Conservation (phyloP, 1,140 invertebrate species). For the Heliconius nattereri region DNA sequence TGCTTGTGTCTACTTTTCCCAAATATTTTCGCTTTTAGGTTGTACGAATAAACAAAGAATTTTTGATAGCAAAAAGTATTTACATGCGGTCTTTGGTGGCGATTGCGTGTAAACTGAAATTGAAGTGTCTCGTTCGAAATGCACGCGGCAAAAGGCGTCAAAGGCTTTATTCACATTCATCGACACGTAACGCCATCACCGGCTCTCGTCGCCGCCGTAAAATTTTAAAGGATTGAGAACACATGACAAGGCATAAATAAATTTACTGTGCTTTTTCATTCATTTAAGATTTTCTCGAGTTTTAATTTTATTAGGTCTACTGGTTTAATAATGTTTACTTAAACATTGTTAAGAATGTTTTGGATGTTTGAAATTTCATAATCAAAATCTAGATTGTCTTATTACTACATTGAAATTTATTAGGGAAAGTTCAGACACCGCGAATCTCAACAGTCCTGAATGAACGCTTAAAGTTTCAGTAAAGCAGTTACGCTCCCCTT, state of each 20-base stretch:
- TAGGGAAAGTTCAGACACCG: slow-evolving; percentile 69
- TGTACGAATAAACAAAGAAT: slow-evolving; percentile 25
- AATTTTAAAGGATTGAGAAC: slow-evolving; percentile 54
- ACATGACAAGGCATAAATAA: slow-evolving; percentile 44
- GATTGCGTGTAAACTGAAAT: slow-evolving; percentile 70
- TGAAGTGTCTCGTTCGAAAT: slow-evolving; percentile 72
- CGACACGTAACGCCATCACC: slow-evolving; percentile 64
- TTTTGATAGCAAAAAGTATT: slow-evolving; percentile 27
- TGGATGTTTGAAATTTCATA: slow-evolving; percentile 38
- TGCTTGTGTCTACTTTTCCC: background rate
- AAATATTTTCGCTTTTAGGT: background rate
- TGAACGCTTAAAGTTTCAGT: slow-evolving; percentile 78
- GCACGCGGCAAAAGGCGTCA: slow-evolving; percentile 72
- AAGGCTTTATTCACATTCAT: slow-evolving; percentile 76
- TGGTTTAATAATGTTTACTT: background rate
- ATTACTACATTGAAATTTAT: slow-evolving; percentile 73
- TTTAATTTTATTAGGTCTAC: slow-evolving; percentile 23
- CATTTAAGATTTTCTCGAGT: background rate
- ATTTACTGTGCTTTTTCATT: slow-evolving; percentile 7
- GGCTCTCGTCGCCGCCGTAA: slow-evolving; percentile 39
- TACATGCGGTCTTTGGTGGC: slow-evolving; percentile 36
- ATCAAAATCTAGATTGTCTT: slow-evolving; percentile 55
- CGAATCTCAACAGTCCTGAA: slow-evolving; percentile 70
- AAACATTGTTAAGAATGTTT: slow-evolving; percentile 8
- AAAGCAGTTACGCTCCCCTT: slow-evolving; percentile 77